Conservation (phyloP, 1,140 invertebrate species). For the Drosophila lowei region DNA sequence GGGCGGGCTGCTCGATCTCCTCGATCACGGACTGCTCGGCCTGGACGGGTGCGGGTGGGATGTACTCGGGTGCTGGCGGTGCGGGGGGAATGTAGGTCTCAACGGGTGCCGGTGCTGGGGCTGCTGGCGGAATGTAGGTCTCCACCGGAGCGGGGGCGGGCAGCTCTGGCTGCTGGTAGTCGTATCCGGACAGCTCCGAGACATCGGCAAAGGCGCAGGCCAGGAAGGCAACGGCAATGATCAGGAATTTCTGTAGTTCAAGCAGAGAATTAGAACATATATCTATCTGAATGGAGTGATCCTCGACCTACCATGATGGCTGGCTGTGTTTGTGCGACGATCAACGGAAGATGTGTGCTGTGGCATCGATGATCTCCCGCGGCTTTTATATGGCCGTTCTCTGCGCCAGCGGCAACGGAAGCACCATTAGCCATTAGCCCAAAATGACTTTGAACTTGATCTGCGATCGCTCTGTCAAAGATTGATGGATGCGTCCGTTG, state of each 20-base stretch:
- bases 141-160: slow-evolving; percentile 63
- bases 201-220: slow-evolving; percentile 74
- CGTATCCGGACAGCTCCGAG: slow-evolving; percentile 64
- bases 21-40: slow-evolving; percentile 30
- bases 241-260: slow-evolving; percentile 64
- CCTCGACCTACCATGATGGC: slow-evolving; percentile 49
- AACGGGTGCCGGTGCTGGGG: slow-evolving; percentile 43
- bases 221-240: slow-evolving; percentile 74
- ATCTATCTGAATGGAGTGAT: background rate
- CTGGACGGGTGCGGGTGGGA: slow-evolving; percentile 40
- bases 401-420: slow-evolving; percentile 37
- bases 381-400: slow-evolving; percentile 44
- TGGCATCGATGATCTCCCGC: slow-evolving; percentile 22
- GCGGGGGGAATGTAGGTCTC: slow-evolving; percentile 58
- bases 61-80: slow-evolving; percentile 47
- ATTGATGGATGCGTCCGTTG: slow-evolving; percentile 35
- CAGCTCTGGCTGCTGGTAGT: slow-evolving; percentile 63
- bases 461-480: slow-evolving; percentile 20
- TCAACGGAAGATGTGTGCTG: slow-evolving; percentile 56
- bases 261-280: slow-evolving; percentile 4
- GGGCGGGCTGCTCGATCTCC: slow-evolving; percentile 59
- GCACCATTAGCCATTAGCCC: slow-evolving; percentile 14
- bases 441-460: slow-evolving; percentile 77
- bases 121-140: slow-evolving; percentile 52
- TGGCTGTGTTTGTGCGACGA: slow-evolving; percentile 47